Base-by-base conservation (phyloP, 2,888 invertebrate species). In the Caenorhabditis auriculariae region DNA sequence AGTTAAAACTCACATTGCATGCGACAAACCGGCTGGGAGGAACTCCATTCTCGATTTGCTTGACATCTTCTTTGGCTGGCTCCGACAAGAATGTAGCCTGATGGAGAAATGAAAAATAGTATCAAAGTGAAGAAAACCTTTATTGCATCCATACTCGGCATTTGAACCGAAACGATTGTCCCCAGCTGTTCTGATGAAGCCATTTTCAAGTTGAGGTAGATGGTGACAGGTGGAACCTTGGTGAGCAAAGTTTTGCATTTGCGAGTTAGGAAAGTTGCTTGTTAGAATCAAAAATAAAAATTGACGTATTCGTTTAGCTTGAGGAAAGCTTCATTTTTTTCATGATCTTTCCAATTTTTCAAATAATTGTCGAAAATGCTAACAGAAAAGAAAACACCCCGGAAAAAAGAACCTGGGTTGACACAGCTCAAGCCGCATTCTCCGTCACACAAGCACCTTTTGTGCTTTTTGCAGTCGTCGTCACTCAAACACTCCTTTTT, bases 381-480 rank as follows among this genome's bases (percentile, higher is more conserved):
- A n/a, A n/a, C n/a, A n/a, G n/a, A n/a, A n/a, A n/a, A n/a, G n/a
- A n/a, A n/a, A n/a, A n/a, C n/a, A n/a, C n/a, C n/a, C n/a, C n/a
- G n/a, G n/a, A n/a, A n/a, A n/a, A n/a, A n/a, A n/a, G n/a, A 76
- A 92, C 93, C 91, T 83, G 93, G 93, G 83, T 95, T 94, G 74
- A 96, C 93, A 84, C 96, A 98, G 51, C 93, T 93, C 88, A 92
- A 89, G 55, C 96, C 96, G 81, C 96, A 96, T 1, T 83, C 83
- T 45, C 94, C 95, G 82, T 98, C 96, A 82, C 96, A 98, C 64
- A 93, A 87, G 82, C 96, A 98, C 82, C 92, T 90, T 85, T 81
- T 80, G 56, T 78, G 60, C 82, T 93, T 93, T 84, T 93, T 92
- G 84, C 96, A 96, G 83, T 95, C 94, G 81, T 90, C 90, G 81